Conservation (phyloP, 2,888 invertebrate genomes). For the Choreutis nemorana region DNA sequence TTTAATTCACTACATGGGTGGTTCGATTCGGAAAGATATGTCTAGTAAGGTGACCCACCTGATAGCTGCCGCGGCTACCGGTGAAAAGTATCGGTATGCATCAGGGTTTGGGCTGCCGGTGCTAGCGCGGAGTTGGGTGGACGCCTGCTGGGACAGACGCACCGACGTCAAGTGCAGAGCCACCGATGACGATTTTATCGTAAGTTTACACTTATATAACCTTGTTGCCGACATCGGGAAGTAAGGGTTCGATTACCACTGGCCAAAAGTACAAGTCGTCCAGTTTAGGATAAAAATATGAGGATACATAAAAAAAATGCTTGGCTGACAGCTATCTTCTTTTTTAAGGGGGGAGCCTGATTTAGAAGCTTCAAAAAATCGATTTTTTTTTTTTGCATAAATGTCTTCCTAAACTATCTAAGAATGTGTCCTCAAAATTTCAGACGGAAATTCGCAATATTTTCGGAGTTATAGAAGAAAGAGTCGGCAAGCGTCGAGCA, state of each 20-base stretch:
- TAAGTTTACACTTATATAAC: conserved; percentile 52
- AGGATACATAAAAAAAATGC: not conserved
- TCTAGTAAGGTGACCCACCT: conserved; percentile 90
- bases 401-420: too few species aligned
- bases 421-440: too few species aligned
- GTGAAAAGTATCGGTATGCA: conserved; percentile 95
- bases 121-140: conserved; percentile 88
- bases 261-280: too few species aligned
- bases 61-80: conserved; percentile 87
- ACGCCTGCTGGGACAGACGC: conserved; percentile 84
- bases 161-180: conserved; percentile 75
- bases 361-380: too few species aligned
- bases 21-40: conserved; percentile 92
- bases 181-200: conserved; percentile 72
- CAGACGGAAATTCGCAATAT: too few species aligned
- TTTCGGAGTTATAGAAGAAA: too few species aligned
- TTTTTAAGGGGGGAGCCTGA: too few species aligned
- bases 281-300: too few species aligned
- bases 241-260: too few species aligned
- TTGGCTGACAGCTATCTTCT: not conserved
- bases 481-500: too few species aligned
- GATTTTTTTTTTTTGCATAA: too few species aligned
- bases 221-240: too few species aligned
- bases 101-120: conserved; percentile 89
- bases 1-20: conserved; percentile 96